These are phyloP conservation scores for Cydia fagiglandana DNA, from an alignment of 1,140 invertebrate genomes.

Conservation along the genomic window DNA sequence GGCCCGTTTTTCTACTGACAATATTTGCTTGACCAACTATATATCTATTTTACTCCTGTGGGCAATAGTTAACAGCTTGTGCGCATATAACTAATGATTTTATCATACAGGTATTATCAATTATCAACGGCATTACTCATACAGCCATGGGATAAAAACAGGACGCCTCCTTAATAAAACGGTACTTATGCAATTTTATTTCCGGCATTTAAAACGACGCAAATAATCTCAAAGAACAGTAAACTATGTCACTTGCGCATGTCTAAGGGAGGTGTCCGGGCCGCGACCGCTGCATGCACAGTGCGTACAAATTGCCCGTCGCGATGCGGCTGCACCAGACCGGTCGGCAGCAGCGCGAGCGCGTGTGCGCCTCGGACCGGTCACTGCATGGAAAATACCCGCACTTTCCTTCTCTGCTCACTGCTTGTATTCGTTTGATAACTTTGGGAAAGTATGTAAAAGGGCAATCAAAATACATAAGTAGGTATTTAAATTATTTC, in stretches of 20 bases:
- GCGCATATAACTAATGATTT: too few species aligned
- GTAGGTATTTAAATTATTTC: not conserved
- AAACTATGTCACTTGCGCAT: not conserved
- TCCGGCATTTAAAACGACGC: too few species aligned
- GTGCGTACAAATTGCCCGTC: not conserved
- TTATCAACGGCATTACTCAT: too few species aligned
- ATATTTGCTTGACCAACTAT: too few species aligned
- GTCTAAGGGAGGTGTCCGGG: not conserved
- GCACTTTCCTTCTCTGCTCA: not conserved
- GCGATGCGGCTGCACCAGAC: not conserved
- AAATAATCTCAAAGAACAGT: too few species aligned
- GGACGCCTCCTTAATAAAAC: too few species aligned
- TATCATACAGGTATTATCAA: too few species aligned
- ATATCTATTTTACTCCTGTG: too few species aligned
- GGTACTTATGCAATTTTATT: too few species aligned
- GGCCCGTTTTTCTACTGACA: too few species aligned
- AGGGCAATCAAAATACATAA: not conserved
- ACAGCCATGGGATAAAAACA: too few species aligned
- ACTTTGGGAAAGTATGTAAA: conserved; percentile 6
- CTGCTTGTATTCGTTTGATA: not conserved
- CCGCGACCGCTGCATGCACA: not conserved
- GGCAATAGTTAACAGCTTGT: too few species aligned
- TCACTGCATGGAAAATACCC: not conserved
- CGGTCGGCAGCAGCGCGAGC: not conserved
- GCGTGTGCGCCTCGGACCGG: not conserved